Evolutionary conservation across 1,140 invertebrate genomes (phyloP).

Genomic region (Ephestia elutella): DNA sequence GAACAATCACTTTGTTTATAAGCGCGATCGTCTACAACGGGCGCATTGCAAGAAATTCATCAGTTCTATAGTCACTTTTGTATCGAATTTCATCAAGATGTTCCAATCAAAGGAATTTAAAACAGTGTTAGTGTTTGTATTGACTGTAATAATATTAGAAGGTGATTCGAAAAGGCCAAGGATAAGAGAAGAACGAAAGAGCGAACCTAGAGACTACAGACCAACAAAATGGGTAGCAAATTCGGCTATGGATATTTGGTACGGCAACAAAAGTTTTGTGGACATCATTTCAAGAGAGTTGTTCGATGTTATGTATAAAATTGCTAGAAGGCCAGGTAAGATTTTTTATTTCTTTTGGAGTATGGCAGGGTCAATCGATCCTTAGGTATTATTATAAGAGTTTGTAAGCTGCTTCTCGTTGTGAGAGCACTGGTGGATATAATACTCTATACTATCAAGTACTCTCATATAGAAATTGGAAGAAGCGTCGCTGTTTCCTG

Average conservation of each 20-base stretch:
- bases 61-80: neutral
- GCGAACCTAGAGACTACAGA: conserved; percentile 36
- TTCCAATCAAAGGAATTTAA: conserved; percentile 1
- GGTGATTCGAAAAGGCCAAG: conserved; percentile 22
- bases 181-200: conserved; percentile 17
- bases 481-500: no score
- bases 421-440: no score
- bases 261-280: conserved; percentile 47
- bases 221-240: conserved; percentile 50
- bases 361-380: no score
- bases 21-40: neutral
- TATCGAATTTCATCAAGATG: neutral
- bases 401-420: no score
- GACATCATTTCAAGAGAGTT: conserved; percentile 49
- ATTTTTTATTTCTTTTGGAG: conserved; percentile 7
- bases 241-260: conserved; percentile 54
- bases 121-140: neutral
- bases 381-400: neutral
- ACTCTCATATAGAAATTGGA: no score
- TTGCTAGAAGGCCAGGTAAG: conserved; percentile 37
- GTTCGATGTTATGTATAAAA: conserved; percentile 32
- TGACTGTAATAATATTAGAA: conserved; percentile 14
- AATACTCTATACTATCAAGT: no score
- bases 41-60: neutral
- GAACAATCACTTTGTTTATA: neutral